Percentiles rank a stretch among this genome's conserved stretches.
Evolutionary conservation across 2,888 invertebrate genomes (phyloP).

Genomic region (Drosophila pseudotalamancana): DNA sequence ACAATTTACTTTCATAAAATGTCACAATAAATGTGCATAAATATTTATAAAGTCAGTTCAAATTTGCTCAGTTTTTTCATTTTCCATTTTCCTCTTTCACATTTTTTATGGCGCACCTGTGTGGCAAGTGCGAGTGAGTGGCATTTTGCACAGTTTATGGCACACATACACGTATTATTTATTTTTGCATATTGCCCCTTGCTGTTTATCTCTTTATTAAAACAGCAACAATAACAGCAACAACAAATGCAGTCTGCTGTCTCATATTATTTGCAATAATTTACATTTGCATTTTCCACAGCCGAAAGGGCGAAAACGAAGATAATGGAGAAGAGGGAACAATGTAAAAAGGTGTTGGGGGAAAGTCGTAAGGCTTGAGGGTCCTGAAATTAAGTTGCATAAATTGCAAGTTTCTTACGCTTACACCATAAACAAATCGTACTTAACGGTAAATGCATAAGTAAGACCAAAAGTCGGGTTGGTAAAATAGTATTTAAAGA

Average conservation of each 20-base stretch:
- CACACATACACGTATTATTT: conserved; percentile 44
- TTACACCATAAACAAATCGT: conserved; percentile 41
- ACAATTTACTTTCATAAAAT: conserved; percentile 2
- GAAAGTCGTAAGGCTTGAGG: neutral
- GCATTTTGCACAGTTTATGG: conserved; percentile 31
- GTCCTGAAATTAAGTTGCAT: conserved; percentile 48
- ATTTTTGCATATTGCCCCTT: conserved; percentile 23
- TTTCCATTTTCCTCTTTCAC: neutral
- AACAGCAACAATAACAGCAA: conserved; percentile 21
- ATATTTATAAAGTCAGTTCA: conserved; percentile 26
- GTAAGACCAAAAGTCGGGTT: conserved; percentile 17
- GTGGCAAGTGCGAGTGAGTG: conserved; percentile 3
- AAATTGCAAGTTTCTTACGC: conserved; percentile 26
- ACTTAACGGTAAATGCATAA: conserved; percentile 42
- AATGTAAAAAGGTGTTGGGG: conserved; percentile 3
- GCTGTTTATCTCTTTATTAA: conserved; percentile 47
- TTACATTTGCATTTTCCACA: conserved; percentile 51
- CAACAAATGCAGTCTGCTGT: conserved; percentile 48
- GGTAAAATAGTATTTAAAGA: conserved; percentile 23
- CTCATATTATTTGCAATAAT: conserved; percentile 58
- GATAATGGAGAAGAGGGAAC: neutral
- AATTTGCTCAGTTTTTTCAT: neutral
- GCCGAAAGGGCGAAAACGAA: conserved; percentile 5
- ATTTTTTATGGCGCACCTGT: conserved; percentile 10
- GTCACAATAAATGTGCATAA: conserved; percentile 7